Base-by-base conservation (phyloP, 2,113 vertebrate species). In the Rhinoptilus africanus region DNA sequence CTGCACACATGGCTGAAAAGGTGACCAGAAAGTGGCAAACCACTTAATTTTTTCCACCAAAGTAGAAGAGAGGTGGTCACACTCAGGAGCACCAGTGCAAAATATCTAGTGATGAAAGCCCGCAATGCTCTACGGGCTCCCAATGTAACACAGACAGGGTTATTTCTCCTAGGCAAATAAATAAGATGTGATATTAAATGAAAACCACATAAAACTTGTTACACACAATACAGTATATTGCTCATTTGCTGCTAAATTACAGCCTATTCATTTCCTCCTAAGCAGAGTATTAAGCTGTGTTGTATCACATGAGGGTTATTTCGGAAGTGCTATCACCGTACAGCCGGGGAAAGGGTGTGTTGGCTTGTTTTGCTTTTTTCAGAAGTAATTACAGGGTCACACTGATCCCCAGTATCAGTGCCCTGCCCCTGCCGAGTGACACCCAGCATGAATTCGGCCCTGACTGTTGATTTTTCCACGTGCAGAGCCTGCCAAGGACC, bases 381-480 rank as follows among this genome's bases (percentile, higher is more conserved):
- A 66, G 71, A 79, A 59, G 62, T 94, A 97, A 96, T 88, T 93
- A 83, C 84, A 88, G 95, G 95, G 95, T 93, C 96, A 79, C 74
- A 28, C 57, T 34, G 91, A 83, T 88, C 87, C 91, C 84, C 28
- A 3, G 28, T 64, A 74, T 56, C 91, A 56, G n/a, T n/a, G 62
- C 74, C 53, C 81, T 79, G 84, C 43, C 67, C 92, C 94, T 76
- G 93, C 96, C 0, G 84, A 92, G 92, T 22, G 95, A 94, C 88
- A 78, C 92, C 86, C 84, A 1, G 84, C 73, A 30, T 35, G 96
- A 73, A 73, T 95, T 75, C 10, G 37, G 93, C 95, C 92, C 77
- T 8, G 73, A 20, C 9, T 95, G 96, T 96, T 95, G 95, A n/a
- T 97, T 95, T 96, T 97, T 96, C 97, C 93, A 91, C 13, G 17